A percentile compares a stretch with the other conserved stretches of the same genome.
phyloP scores from a whole-genome alignment of 2,888 invertebrate genomes.

The Brachyopa scutellaris region DNA sequence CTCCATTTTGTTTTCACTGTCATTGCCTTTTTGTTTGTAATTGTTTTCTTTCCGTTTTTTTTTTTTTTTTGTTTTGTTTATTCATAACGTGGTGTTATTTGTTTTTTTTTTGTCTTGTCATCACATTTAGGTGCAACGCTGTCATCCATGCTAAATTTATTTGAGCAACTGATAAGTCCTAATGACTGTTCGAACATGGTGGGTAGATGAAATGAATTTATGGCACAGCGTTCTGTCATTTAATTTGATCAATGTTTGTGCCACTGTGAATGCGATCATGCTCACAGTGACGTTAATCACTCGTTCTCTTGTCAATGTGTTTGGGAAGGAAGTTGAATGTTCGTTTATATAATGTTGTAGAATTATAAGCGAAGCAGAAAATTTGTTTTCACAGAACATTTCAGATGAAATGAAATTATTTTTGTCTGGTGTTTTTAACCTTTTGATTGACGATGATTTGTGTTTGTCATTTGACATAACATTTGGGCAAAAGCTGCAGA shows the following conservation, averaged over 20 bases:
- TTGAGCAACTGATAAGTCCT: background rate
- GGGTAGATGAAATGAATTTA: background rate
- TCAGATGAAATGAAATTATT: background rate
- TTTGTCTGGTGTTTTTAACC: background rate
- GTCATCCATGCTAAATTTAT: background rate
- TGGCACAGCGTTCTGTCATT: background rate
- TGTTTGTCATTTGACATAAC: background rate
- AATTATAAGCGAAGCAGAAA: background rate
- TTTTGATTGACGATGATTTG: constrained; percentile 8
- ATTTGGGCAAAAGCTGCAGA: background rate
- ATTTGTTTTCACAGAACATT: constrained; percentile 2
- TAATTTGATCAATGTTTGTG: background rate
- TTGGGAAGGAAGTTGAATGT: constrained; percentile 27
- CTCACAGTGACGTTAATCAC: constrained; percentile 1
- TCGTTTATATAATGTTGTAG: no score
- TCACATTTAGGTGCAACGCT: background rate
- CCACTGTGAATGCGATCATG: constrained; percentile 1
- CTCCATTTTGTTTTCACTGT: constrained; percentile 14
- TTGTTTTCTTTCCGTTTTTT: background rate
- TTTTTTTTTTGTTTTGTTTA: constrained; percentile 5
- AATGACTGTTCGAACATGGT: no score
- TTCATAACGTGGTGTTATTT: background rate
- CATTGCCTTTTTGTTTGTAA: constrained; percentile 3
- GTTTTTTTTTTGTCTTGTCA: constrained; percentile 5
- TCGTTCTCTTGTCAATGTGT: background rate